Evolutionary conservation across 53 echinoderm and acorn worm species (phyloP).

Genomic region (Temnopleurus reevesii): DNA sequence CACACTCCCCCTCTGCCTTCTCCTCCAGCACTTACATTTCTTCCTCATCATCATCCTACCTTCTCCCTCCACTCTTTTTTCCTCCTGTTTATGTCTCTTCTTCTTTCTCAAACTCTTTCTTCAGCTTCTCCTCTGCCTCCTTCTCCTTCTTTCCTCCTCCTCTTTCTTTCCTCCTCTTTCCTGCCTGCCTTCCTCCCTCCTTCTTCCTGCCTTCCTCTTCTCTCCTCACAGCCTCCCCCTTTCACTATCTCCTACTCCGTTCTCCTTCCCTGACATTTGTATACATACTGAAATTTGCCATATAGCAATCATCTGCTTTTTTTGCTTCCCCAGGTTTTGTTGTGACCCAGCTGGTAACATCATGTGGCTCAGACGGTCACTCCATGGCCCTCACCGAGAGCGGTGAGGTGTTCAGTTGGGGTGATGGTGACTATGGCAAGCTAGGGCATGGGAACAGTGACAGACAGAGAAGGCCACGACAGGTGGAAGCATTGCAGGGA

Average conservation of each 20-base stretch:
- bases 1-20: neutral
- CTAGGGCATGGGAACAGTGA: slow-evolving; percentile 99
- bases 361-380: slow-evolving; percentile 98
- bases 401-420: slow-evolving; percentile 99
- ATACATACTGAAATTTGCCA: neutral
- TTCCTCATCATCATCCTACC: too few relatives aligned
- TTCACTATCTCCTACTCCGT: too few relatives aligned
- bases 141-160: neutral
- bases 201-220: too few relatives aligned
- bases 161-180: neutral
- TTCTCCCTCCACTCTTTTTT: too few relatives aligned
- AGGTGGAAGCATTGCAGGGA: slow-evolving; percentile 94
- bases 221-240: too few relatives aligned
- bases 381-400: slow-evolving; percentile 99
- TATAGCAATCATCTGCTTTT: neutral
- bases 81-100: neutral
- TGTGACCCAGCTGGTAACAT: slow-evolving; percentile 95
- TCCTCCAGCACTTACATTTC: neutral
- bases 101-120: neutral
- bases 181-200: too few relatives aligned
- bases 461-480: slow-evolving; percentile 90
- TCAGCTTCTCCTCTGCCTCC: neutral
- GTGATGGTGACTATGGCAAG: slow-evolving; percentile 98
- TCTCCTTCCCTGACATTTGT: too few relatives aligned
- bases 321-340: slow-evolving; percentile 76